Conservation (phyloP, 2,113 vertebrate species). For the Leptosomus discolor region DNA sequence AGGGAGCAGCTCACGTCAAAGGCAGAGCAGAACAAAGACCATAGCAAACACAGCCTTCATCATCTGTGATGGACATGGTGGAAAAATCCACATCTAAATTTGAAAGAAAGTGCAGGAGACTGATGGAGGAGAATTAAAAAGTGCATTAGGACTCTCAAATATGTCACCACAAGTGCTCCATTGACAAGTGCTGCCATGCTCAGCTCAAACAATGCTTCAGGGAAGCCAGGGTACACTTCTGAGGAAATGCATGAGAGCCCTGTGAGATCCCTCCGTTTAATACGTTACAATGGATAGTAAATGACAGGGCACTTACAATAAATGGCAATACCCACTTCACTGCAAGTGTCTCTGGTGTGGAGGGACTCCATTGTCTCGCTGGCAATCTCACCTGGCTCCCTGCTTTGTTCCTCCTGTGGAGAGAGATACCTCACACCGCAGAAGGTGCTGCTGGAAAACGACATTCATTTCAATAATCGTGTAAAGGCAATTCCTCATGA, state of each 20-base stretch:
- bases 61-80: not conserved
- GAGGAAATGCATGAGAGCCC: not conserved
- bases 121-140: not conserved
- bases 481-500: constrained; percentile 32
- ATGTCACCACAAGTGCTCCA: not conserved
- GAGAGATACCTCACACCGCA: not conserved
- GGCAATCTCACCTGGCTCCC: not conserved
- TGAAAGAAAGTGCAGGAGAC: not conserved
- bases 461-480: constrained; percentile 4
- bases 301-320: not conserved
- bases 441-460: not conserved
- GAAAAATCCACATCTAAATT: not conserved
- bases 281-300: not conserved
- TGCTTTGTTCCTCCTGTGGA: not conserved
- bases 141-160: constrained; percentile 4
- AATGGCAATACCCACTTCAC: constrained; percentile 7
- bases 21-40: not conserved
- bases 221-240: not conserved
- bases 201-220: not conserved
- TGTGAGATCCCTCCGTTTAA: not conserved
- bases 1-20: not conserved
- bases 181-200: not conserved
- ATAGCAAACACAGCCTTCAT: not conserved
- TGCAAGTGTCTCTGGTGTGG: not conserved
- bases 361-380: not conserved